Percentiles rank a stretch among this genome's conserved stretches.
Conservation (phyloP, 1,140 invertebrate genomes). For the Steinernema khuongi region DNA sequence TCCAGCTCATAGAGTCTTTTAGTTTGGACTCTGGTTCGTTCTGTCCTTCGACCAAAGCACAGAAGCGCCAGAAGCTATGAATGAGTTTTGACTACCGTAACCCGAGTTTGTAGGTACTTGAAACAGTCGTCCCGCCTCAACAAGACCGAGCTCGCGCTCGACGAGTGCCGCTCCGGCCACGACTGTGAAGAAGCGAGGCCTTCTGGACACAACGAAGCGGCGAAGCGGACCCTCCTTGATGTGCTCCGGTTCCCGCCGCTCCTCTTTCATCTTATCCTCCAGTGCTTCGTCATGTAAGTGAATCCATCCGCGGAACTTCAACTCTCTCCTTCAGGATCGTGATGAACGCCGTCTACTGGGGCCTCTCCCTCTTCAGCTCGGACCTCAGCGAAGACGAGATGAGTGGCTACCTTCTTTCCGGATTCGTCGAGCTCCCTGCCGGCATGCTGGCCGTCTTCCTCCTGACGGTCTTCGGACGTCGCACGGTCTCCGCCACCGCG, state of each 20-base stretch:
- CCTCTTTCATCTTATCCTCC: conserved; percentile 27
- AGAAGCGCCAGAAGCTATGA: too few relatives aligned
- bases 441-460: conserved; percentile 25
- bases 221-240: conserved; percentile 27
- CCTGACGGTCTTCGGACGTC: neutral
- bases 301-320: conserved; percentile 4
- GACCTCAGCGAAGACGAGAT: conserved; percentile 39
- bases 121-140: neutral
- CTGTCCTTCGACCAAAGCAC: too few relatives aligned
- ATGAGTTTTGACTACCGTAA: too few relatives aligned
- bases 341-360: conserved; percentile 38
- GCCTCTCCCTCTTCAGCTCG: conserved; percentile 36
- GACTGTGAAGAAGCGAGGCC: conserved; percentile 12
- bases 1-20: neutral
- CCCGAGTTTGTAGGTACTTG: too few relatives aligned
- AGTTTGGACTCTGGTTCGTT: neutral
- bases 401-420: conserved; percentile 37
- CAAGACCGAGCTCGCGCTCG: neutral
- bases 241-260: conserved; percentile 21
- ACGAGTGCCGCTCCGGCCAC: conserved; percentile 13
- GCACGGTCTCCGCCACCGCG: neutral
- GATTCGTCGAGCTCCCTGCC: conserved; percentile 34
- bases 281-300: conserved; percentile 37
- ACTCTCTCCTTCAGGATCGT: conserved; percentile 25
- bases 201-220: neutral